Evolutionary conservation across 2,113 vertebrate species (phyloP), one percentile per base, ranked within the genome.

Genomic region (Catharus fuscescens): DNA sequence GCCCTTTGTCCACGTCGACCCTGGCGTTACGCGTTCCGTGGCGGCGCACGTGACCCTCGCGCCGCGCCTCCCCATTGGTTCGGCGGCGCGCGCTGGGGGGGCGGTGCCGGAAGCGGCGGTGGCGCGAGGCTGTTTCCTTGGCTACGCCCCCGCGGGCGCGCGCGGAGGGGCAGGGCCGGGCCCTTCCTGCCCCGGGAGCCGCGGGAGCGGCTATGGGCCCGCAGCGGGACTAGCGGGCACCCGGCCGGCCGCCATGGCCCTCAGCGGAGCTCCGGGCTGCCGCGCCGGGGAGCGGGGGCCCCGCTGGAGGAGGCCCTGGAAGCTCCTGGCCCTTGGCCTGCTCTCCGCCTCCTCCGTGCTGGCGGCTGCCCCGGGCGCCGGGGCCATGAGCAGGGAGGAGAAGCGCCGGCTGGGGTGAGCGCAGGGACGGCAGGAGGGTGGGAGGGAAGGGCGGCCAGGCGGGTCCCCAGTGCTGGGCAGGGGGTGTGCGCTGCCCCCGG

Each of bases 321-420:
- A 80, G 95, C 93, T 97, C 61, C 90, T 97, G 91, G 97, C 96
- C 28, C 88, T 98, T 45, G 98, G 96, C 92, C 96, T 98, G 80
- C 94, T 98, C 88, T 93, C 97, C 56, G 96, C 96, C 85, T 97
- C 97, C 66, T 97, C 97, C 13, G 88, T 98, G 87, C 83, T 97
- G 96, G 94, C 93, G 50, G 94, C 96, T 38, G 91, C 96, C 19
- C 96, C 95, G 44, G 87, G 71, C 52, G 97, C 93, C 36, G 97
- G 81, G 59, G 97, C 98, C 81, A 98, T 98, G 97, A 97, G 97
- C 85, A 95, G 95, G 91, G 98, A 98, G 53, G 98, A 98, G 95
- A 98, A 97, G 57, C 98, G 97, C 42, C 97, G 78, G 93, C 93
- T 98, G 47, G 98, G 98, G 98, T 98, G 93, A 98, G 98, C 19